Evolutionary conservation across 2,113 vertebrate genomes (phyloP).

Genomic region (Corydoras sp.): DNA sequence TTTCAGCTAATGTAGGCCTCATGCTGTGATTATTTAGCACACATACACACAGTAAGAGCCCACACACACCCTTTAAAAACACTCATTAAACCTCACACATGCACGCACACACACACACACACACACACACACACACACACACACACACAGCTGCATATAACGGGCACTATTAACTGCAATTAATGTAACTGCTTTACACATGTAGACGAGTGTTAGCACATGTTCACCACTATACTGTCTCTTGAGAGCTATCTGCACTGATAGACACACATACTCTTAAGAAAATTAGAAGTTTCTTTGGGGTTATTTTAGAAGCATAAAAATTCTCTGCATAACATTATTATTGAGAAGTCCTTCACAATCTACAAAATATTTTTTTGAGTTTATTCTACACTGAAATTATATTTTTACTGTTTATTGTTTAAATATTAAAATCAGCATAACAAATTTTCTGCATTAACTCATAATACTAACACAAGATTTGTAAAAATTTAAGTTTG

Average conservation of each 20-base stretch:
- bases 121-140: conserved; percentile 3
- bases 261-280: background rate
- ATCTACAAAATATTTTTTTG: too few relatives aligned
- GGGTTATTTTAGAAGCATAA: too few relatives aligned
- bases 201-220: conserved; percentile 63
- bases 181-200: conserved; percentile 64
- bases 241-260: background rate
- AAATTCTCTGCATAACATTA: too few relatives aligned
- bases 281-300: too few relatives aligned
- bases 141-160: conserved; percentile 31
- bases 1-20: conserved; percentile 1
- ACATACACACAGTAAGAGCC: background rate
- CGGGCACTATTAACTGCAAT: conserved; percentile 64
- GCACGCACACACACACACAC: background rate
- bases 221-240: conserved; percentile 41
- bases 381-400: too few relatives aligned
- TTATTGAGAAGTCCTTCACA: too few relatives aligned
- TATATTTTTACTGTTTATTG: too few relatives aligned
- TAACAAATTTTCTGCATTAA: too few relatives aligned
- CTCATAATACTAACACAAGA: too few relatives aligned
- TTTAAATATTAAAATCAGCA: too few relatives aligned
- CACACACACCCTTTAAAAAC: background rate
- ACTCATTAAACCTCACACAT: conserved; percentile 1
- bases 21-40: background rate
- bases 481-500: too few relatives aligned